These are phyloP conservation scores for Heterohyrax brucei DNA, from an alignment of 2,797 vertebrate species.

Conservation along the genomic window DNA sequence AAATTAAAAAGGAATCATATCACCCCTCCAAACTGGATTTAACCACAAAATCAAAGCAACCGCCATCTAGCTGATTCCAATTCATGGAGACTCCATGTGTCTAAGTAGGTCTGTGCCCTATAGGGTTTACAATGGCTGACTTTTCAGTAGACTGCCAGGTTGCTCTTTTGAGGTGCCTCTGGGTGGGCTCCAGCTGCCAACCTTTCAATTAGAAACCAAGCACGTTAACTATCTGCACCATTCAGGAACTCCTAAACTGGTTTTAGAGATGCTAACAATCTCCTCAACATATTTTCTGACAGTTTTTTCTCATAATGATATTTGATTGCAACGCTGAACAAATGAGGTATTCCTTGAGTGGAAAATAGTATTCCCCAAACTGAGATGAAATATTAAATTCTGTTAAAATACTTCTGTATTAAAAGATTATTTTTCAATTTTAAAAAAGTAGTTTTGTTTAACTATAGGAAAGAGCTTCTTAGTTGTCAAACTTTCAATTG, in stretches of 20 bases:
- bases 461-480: background rate
- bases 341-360: background rate
- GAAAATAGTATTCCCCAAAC: background rate
- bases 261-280: background rate
- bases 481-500: background rate
- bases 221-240: too few species aligned
- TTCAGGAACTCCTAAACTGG: background rate
- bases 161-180: too few species aligned
- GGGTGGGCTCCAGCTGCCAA: too few species aligned
- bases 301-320: background rate
- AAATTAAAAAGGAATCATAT: background rate
- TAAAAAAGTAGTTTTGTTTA: conserved; percentile 12
- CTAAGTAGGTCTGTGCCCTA: too few species aligned
- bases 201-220: too few species aligned
- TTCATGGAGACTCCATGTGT: too few species aligned
- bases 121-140: too few species aligned
- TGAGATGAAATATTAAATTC: conserved; percentile 18
- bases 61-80: too few species aligned
- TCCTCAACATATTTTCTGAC: background rate
- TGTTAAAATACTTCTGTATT: background rate
- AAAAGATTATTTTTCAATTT: background rate
- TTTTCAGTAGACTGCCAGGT: too few species aligned
- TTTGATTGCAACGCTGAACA: background rate
- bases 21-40: too few species aligned
- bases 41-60: too few species aligned